Conservation (phyloP, 2,797 vertebrate genomes). For the Falco novaeseelandiae region DNA sequence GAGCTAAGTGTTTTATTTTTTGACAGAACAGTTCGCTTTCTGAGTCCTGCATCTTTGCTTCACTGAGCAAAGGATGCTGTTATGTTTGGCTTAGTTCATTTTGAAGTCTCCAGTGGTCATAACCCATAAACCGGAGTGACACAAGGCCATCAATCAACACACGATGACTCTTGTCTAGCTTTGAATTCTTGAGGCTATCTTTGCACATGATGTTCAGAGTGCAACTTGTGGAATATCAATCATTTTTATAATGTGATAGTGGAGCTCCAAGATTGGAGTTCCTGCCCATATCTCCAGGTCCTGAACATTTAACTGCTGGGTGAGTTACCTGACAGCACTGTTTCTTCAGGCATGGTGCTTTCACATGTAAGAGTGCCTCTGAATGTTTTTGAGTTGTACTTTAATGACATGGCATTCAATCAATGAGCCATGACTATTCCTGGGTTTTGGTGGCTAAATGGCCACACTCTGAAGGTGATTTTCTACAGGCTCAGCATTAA, state of each 20-base stretch:
- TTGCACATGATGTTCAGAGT: constrained; percentile 67
- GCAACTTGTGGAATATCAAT: constrained; percentile 32
- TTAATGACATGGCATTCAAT: neutral
- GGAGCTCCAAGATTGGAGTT: neutral
- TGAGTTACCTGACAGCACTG: neutral
- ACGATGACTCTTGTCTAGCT: constrained; percentile 21
- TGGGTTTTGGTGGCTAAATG: neutral
- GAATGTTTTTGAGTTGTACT: neutral
- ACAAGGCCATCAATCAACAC: constrained; percentile 82
- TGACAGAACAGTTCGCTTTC: constrained; percentile 79
- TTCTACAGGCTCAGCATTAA: neutral
- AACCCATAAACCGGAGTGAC: constrained; percentile 79
- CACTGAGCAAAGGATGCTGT: constrained; percentile 70
- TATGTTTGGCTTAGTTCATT: constrained; percentile 78
- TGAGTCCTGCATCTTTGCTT: constrained; percentile 73
- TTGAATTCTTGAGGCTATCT: constrained; percentile 19
- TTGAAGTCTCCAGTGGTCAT: constrained; percentile 77
- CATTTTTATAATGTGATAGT: neutral
- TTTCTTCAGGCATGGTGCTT: neutral
- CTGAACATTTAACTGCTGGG: neutral
- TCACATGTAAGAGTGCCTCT: neutral
- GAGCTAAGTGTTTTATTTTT: constrained; percentile 79
- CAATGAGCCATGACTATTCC: neutral
- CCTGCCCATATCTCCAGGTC: neutral
- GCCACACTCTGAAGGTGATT: neutral